A percentile compares a stretch with the other conserved stretches of the same genome.
These are phyloP conservation scores for Agrypnia vestita DNA, from an alignment of 1,140 invertebrate species.

Conservation along the genomic window DNA sequence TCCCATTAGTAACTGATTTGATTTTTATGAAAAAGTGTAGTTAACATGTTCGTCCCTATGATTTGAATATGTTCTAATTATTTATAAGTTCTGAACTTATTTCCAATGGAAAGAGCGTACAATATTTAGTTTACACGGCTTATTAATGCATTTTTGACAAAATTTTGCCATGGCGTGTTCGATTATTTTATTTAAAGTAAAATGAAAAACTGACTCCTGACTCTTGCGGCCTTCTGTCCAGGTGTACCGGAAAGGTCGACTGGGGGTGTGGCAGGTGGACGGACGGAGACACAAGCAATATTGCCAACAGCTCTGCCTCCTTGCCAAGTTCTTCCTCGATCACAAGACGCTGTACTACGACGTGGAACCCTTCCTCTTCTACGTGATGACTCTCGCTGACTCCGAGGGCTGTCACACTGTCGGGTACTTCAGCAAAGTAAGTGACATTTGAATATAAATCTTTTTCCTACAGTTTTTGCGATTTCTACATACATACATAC, in stretches of 20 bases:
- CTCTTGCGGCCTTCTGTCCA: constrained; percentile 46
- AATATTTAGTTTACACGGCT: too few relatives aligned
- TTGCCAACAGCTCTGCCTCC: constrained; percentile 97
- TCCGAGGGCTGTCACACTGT: constrained; percentile 95
- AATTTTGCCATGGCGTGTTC: too few relatives aligned
- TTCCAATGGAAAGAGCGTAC: too few relatives aligned
- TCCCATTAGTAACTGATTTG: too few relatives aligned
- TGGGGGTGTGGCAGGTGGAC: constrained; percentile 98
- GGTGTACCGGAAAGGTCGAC: constrained; percentile 90
- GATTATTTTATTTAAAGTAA: too few relatives aligned
- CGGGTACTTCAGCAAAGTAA: constrained; percentile 98
- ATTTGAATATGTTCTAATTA: too few relatives aligned
- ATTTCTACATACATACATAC: too few relatives aligned
- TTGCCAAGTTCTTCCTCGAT: constrained; percentile 98
- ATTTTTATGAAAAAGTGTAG: too few relatives aligned
- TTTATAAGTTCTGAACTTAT: too few relatives aligned
- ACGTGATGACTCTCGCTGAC: constrained; percentile 96
- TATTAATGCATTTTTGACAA: too few relatives aligned
- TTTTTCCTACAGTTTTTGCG: too few relatives aligned
- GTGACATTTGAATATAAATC: constrained; percentile 61
- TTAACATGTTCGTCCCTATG: too few relatives aligned
- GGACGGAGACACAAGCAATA: constrained; percentile 97
- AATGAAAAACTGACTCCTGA: constrained; percentile 14
- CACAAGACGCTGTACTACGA: constrained; percentile 98
- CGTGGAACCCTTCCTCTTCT: constrained; percentile 97